Percentiles rank a stretch among this genome's conserved stretches.
Conservation (phyloP, 1,140 invertebrate genomes). For the Alviniconcha marisindica region DNA sequence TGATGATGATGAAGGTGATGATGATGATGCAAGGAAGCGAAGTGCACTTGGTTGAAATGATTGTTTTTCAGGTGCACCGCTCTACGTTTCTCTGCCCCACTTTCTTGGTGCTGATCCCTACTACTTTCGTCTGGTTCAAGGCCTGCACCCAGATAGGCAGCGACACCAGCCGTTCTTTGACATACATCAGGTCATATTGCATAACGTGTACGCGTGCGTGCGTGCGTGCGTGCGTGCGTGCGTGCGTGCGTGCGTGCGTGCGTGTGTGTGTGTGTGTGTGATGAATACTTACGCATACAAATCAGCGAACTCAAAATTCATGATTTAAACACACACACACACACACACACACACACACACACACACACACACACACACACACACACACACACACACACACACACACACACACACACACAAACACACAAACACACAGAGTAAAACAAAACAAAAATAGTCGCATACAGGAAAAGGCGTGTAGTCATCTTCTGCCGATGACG, state of each 20-base stretch:
- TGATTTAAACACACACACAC: background rate
- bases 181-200: constrained; percentile 78
- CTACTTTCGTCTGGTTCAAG: constrained; percentile 52
- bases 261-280: background rate
- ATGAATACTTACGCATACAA: background rate
- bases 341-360: background rate
- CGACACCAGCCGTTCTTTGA: constrained; percentile 72
- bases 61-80: constrained; percentile 49
- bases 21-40: background rate
- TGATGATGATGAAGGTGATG: too few species aligned
- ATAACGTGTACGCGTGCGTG: too few species aligned
- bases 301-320: background rate
- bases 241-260: too few species aligned
- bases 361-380: too few species aligned
- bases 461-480: too few species aligned
- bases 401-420: too few species aligned
- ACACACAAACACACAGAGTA: too few species aligned
- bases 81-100: constrained; percentile 59
- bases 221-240: too few species aligned
- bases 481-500: too few species aligned
- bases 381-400: too few species aligned
- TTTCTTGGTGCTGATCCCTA: constrained; percentile 53
- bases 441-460: too few species aligned
- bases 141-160: constrained; percentile 57
- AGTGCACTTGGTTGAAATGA: background rate